Percentiles rank a stretch among this genome's conserved stretches.
Conservation (phyloP, 2,797 vertebrate genomes). For the Brachymystax lenok region DNA sequence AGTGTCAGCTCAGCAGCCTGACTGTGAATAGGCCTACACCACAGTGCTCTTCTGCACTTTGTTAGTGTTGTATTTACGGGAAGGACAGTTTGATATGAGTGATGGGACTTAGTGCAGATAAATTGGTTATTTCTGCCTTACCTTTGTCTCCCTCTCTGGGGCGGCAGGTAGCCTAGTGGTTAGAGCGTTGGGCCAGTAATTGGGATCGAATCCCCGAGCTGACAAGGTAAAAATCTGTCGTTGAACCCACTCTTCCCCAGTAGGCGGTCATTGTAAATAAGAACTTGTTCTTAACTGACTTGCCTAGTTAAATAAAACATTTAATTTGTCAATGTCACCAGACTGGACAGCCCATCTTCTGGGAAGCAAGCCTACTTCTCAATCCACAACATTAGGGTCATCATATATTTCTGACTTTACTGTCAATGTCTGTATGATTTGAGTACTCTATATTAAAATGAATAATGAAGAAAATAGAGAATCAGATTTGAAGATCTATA, state of each 20-base stretch:
- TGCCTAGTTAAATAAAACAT: too few species aligned
- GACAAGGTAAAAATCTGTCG: too few species aligned
- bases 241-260: too few species aligned
- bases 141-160: neutral
- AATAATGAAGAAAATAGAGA: neutral
- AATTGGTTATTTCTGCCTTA: slow-evolving; percentile 18
- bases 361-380: neutral
- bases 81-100: neutral
- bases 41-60: neutral
- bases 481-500: neutral
- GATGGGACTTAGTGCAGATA: slow-evolving; percentile 8
- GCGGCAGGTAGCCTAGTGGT: too few species aligned
- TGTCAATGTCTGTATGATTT: neutral
- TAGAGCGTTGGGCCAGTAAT: too few species aligned
- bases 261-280: too few species aligned
- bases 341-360: neutral
- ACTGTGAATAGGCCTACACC: neutral
- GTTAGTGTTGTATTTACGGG: neutral
- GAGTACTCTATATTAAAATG: neutral
- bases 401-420: neutral
- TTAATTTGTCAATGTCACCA: neutral
- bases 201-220: too few species aligned
- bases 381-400: neutral
- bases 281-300: too few species aligned
- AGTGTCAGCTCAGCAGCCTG: neutral